These are phyloP conservation scores for Colinus virginianus DNA, from an alignment of 2,113 vertebrate genomes.

Conservation along the genomic window DNA sequence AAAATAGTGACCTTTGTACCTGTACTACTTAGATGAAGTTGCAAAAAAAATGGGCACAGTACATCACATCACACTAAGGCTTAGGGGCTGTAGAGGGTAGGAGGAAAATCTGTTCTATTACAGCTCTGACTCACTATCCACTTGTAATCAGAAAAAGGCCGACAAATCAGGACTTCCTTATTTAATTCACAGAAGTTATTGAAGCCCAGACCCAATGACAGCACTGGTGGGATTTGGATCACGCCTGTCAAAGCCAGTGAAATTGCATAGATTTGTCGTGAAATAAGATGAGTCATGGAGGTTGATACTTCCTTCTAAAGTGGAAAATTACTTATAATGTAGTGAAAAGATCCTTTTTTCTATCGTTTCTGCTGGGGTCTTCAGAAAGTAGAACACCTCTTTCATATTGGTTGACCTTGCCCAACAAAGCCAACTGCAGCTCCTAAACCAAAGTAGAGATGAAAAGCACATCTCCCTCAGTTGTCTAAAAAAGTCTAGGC, in stretches of 20 bases:
- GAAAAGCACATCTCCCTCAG: not conserved
- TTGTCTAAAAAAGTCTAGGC: not conserved
- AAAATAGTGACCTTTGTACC: constrained; percentile 21
- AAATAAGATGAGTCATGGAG: not conserved
- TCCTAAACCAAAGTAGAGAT: not conserved
- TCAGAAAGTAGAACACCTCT: not conserved
- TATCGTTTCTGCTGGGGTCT: not conserved
- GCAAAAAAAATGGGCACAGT: not conserved
- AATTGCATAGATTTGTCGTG: not conserved
- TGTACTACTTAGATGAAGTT: constrained; percentile 47
- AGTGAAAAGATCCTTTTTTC: not conserved
- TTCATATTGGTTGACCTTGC: not conserved
- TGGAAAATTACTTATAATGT: not conserved
- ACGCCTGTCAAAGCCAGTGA: not conserved
- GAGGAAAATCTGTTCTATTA: constrained; percentile 46
- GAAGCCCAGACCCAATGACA: not conserved
- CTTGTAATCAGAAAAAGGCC: constrained; percentile 20
- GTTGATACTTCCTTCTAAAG: not conserved
- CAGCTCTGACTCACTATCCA: constrained; percentile 34
- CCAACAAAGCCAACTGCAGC: not conserved
- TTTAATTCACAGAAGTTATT: constrained; percentile 17
- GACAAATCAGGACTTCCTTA: constrained; percentile 2
- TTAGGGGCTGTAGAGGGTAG: not conserved
- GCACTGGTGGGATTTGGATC: not conserved
- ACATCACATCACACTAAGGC: constrained; percentile 15